phyloP scores from a whole-genome alignment of 2,888 invertebrate species.

The Busseola fusca region DNA sequence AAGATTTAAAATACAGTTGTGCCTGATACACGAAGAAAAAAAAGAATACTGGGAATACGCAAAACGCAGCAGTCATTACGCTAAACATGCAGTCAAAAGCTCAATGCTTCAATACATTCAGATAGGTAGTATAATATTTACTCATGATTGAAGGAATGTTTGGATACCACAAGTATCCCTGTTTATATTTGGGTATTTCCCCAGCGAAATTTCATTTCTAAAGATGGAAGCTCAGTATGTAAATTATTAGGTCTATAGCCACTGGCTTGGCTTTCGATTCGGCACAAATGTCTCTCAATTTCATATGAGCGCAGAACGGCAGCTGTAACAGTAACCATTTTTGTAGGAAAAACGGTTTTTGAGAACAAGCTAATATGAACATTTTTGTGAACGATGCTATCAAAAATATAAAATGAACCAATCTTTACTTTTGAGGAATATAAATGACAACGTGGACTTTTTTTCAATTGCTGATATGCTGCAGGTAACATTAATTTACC shows the following conservation, averaged over 20 bases:
- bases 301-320: slow-evolving; percentile 19
- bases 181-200: slow-evolving; percentile 20
- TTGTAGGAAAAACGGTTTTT: slow-evolving; percentile 9
- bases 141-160: background rate
- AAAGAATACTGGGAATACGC: background rate
- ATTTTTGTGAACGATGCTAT: slow-evolving; percentile 4
- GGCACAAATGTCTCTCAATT: slow-evolving; percentile 41
- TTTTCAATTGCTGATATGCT: background rate
- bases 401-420: slow-evolving; percentile 6
- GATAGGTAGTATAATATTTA: background rate
- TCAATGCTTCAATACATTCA: background rate
- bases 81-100: background rate
- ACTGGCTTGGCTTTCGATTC: slow-evolving; percentile 31
- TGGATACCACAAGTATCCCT: slow-evolving; percentile 12
- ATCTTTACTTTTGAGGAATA: background rate
- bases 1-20: too few species aligned
- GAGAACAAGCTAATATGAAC: slow-evolving; percentile 26
- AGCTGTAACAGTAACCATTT: slow-evolving; percentile 25
- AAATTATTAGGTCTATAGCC: slow-evolving; percentile 44
- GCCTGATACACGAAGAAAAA: too few species aligned
- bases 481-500: background rate
- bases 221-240: slow-evolving; percentile 32
- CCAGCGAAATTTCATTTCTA: slow-evolving; percentile 33
- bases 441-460: background rate
- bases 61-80: background rate